Conservation (phyloP, 2,113 vertebrate species). For the Trinectes maculatus region DNA sequence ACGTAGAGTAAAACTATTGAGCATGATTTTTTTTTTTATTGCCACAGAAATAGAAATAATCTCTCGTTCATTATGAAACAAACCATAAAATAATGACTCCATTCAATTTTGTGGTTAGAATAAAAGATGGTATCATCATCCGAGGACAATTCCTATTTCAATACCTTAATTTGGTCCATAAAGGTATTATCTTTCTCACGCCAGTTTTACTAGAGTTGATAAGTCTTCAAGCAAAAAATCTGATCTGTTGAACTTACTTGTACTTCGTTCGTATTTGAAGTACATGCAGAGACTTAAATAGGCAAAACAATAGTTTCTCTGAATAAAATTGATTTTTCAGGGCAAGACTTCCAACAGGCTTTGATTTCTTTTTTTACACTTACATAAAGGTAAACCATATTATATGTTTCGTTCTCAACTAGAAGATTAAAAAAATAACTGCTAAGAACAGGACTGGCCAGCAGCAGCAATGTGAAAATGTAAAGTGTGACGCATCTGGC, state of each 20-base stretch:
- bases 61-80: neutral
- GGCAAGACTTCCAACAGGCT: neutral
- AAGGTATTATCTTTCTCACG: neutral
- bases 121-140: neutral
- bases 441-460: neutral
- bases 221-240: neutral
- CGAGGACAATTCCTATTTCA: neutral
- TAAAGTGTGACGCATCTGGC: conserved; percentile 27
- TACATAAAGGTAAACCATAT: neutral
- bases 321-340: neutral
- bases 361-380: neutral
- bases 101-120: neutral
- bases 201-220: neutral
- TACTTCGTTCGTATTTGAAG: neutral
- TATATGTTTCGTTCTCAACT: neutral
- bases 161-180: neutral
- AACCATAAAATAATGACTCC: neutral
- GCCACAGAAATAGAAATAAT: neutral
- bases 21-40: neutral
- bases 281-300: neutral
- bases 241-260: too few species aligned
- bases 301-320: neutral
- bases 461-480: conserved; percentile 2
- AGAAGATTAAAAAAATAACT: neutral
- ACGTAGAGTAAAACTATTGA: neutral